Evolutionary conservation across 1,140 invertebrate species (phyloP).

Genomic region (Homalodisca vitripennis): DNA sequence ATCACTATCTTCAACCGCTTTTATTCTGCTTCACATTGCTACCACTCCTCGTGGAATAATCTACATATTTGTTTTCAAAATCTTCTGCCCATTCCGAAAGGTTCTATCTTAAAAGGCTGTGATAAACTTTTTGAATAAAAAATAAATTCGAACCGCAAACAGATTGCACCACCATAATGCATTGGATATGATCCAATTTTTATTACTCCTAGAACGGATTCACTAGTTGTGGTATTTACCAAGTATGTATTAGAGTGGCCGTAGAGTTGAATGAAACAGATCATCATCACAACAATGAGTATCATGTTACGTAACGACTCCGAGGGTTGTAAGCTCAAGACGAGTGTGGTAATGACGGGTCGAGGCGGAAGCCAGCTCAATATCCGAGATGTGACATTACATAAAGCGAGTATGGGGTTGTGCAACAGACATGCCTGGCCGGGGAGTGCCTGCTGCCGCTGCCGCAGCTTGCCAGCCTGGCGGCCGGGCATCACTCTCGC

Average conservation of each 20-base stretch:
- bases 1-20: too few relatives aligned
- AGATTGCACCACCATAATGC: too few relatives aligned
- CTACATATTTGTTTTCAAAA: too few relatives aligned
- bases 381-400: constrained; percentile 26
- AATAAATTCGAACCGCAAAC: too few relatives aligned
- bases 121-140: too few relatives aligned
- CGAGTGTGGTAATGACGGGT: too few relatives aligned
- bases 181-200: background rate
- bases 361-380: constrained; percentile 14
- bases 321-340: too few relatives aligned
- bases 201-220: background rate
- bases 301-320: background rate
- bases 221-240: background rate
- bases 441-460: background rate
- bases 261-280: background rate
- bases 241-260: background rate
- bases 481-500: background rate
- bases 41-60: too few relatives aligned
- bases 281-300: background rate
- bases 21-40: too few relatives aligned
- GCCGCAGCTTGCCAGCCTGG: background rate
- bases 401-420: constrained; percentile 7
- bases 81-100: too few relatives aligned
- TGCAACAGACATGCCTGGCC: constrained; percentile 7
- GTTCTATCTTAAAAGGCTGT: too few relatives aligned